These are phyloP conservation scores for Tyto alba DNA, from an alignment of 2,113 vertebrate species.

Conservation along the genomic window DNA sequence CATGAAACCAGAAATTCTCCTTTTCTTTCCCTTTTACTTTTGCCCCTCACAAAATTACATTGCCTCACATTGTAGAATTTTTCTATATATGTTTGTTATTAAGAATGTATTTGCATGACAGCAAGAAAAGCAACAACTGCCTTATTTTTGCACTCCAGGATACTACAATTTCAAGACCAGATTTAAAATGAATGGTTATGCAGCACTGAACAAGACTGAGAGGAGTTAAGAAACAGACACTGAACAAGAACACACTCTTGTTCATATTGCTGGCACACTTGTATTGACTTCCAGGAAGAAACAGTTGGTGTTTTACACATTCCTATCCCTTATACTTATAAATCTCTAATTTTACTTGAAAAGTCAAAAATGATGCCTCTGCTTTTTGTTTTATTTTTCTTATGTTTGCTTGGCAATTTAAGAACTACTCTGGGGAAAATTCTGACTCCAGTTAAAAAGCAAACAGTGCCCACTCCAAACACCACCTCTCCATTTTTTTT, in stretches of 20 bases:
- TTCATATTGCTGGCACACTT: neutral
- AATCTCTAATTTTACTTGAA: neutral
- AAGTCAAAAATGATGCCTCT: neutral
- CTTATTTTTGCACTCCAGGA: neutral
- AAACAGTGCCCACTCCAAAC: neutral
- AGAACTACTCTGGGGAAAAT: neutral
- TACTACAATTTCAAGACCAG: neutral
- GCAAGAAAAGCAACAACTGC: neutral
- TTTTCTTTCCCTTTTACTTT: neutral
- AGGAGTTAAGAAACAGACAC: neutral
- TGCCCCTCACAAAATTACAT: neutral
- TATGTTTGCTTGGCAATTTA: neutral
- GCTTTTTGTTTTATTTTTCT: neutral
- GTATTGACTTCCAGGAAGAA: neutral
- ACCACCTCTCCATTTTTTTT: neutral
- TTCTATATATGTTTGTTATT: neutral
- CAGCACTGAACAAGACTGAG: neutral
- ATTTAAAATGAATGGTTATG: neutral
- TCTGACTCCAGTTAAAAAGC: neutral
- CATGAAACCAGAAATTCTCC: neutral
- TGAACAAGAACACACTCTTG: neutral
- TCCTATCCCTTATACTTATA: neutral
- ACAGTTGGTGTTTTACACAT: neutral
- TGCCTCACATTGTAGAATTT: neutral
- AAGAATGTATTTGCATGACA: neutral